Evolutionary conservation across 2,113 vertebrate genomes (phyloP).

Genomic region (Motacilla tschutschensis): DNA sequence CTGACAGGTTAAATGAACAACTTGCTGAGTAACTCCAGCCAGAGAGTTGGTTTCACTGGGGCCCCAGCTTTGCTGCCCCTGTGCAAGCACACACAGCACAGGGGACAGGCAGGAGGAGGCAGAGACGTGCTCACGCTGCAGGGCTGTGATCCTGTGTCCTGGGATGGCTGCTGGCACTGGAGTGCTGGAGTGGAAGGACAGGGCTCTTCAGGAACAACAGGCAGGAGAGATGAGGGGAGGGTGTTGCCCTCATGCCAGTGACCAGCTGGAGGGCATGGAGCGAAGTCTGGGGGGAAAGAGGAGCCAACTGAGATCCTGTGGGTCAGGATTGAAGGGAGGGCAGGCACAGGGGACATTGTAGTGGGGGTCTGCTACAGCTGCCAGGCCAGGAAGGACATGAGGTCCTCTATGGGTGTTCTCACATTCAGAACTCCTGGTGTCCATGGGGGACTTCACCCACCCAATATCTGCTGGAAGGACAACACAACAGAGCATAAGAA

Average conservation of each 20-base stretch:
- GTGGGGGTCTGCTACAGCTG: neutral
- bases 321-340: neutral
- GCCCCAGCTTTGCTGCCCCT: neutral
- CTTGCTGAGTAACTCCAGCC: neutral
- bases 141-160: neutral
- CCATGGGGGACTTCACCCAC: too few relatives aligned
- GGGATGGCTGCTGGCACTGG: neutral
- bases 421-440: neutral
- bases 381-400: neutral
- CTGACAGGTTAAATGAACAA: neutral
- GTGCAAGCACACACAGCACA: fast-evolving
- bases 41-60: neutral
- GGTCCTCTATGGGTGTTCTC: neutral
- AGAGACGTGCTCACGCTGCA: fast-evolving
- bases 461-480: neutral
- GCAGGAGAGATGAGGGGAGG: neutral
- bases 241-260: fast-evolving
- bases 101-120: neutral
- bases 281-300: neutral
- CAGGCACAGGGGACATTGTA: neutral
- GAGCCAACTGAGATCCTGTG: neutral
- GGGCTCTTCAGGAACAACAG: neutral
- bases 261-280: neutral
- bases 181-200: neutral
- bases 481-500: neutral